These are phyloP conservation scores for Capromys pilorides DNA, from an alignment of 2,797 vertebrate species.

Conservation along the genomic window DNA sequence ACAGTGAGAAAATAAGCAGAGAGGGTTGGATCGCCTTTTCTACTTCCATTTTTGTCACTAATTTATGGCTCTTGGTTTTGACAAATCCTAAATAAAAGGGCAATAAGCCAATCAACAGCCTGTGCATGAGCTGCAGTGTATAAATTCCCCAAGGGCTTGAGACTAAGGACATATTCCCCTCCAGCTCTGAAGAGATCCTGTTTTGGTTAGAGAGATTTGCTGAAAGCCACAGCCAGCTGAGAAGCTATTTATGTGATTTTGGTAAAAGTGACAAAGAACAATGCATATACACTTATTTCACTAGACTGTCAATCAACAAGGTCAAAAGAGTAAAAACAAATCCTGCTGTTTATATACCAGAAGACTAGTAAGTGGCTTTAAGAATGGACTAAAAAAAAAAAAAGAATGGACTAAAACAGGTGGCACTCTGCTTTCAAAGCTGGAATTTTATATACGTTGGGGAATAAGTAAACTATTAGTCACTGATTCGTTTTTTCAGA, in stretches of 20 bases:
- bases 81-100: slow-evolving; percentile 46
- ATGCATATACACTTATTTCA: background rate
- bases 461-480: background rate
- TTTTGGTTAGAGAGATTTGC: background rate
- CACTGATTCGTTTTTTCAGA: background rate
- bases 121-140: background rate
- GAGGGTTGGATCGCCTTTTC: background rate
- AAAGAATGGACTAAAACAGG: background rate
- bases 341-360: background rate
- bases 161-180: background rate
- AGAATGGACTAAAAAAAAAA: background rate
- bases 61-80: background rate
- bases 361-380: background rate
- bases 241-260: slow-evolving; percentile 53
- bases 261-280: slow-evolving; percentile 6
- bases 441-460: background rate
- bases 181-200: background rate
- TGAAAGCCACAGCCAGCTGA: background rate
- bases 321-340: background rate
- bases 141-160: background rate
- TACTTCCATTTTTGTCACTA: background rate
- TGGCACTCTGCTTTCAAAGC: background rate
- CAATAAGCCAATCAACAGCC: background rate
- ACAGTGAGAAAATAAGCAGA: background rate
- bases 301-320: background rate